Percentiles rank a stretch among this genome's conserved stretches.
Evolutionary conservation across 2,888 invertebrate genomes (phyloP).

Genomic region (Drosophila trichaetosa): DNA sequence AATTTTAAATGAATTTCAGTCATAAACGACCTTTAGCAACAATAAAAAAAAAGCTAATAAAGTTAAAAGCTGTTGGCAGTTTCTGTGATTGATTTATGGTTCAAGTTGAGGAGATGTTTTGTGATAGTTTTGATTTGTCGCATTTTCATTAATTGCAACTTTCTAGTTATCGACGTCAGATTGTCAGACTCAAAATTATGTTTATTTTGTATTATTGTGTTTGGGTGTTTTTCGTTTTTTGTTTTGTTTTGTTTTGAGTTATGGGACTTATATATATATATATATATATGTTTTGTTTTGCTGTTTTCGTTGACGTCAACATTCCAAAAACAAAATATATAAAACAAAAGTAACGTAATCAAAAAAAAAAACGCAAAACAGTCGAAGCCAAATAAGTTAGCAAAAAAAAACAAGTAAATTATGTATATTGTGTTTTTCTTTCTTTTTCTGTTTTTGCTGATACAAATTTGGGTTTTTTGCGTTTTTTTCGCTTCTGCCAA

Average conservation of each 20-base stretch:
- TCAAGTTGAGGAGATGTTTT: conserved; percentile 20
- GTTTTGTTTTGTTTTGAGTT: conserved; percentile 19
- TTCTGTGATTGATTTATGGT: conserved; percentile 65
- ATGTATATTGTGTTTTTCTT: conserved; percentile 26
- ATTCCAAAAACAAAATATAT: conserved; percentile 26
- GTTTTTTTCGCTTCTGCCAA: conserved; percentile 68
- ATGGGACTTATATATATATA: conserved; percentile 55
- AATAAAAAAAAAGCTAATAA: conserved; percentile 47
- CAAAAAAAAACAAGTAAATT: conserved; percentile 44
- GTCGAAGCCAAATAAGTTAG: conserved; percentile 45
- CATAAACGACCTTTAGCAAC: conserved; percentile 56
- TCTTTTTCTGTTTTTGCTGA: conserved; percentile 47
- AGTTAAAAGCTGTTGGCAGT: conserved; percentile 47
- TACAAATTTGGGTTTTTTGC: conserved; percentile 53
- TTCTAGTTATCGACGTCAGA: conserved; percentile 28
- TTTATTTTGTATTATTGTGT: conserved; percentile 2
- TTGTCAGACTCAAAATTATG: conserved; percentile 1
- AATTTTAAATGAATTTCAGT: conserved; percentile 32
- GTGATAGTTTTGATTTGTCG: conserved; percentile 2
- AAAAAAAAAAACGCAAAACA: conserved; percentile 57
- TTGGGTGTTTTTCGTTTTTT: conserved; percentile 3
- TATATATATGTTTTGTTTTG: conserved; percentile 38
- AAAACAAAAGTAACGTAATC: conserved; percentile 36
- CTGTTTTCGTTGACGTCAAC: conserved; percentile 67
- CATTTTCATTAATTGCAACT: conserved; percentile 26